Base-by-base conservation (phyloP, 2,888 invertebrate genomes). In the Sarcophaga variegata region DNA sequence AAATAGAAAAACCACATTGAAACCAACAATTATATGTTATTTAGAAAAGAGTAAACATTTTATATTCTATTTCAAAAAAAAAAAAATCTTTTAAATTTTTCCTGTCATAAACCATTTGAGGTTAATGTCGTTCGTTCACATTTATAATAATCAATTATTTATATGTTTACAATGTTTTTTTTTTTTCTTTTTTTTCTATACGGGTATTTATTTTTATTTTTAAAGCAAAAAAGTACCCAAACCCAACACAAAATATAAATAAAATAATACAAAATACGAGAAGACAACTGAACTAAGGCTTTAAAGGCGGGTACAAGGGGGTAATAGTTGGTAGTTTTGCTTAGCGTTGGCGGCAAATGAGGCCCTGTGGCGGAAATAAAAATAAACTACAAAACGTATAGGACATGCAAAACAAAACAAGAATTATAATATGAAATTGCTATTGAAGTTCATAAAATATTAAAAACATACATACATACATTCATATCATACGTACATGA, bases 111-210 rank as follows among this genome's bases (percentile, higher is more conserved):
- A 74, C 62, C 54, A 12, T 74, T 71, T 87, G 81, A 90, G 91
- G 92, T 91, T 89, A 92, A 87, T 91, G 74, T 64, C 85, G 92
- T 92, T 91, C 91, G 89, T 91, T 91, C 90, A 90, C 91, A 83
- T 88, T 81, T 67, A 8, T 37, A 72, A 12, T 76, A 83, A 85
- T 81, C 59, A 85, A 85, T 83, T 87, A 79, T 83, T 87, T 79
- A 87, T 66, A 67, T 37, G 37, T 37, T 37, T 37, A 37, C 67
- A 62, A 75, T 71, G 72, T n/a, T 70, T 75, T 81, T 78, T 75
- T 22, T 45, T 70, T 82, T 12, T 62, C 25, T 6, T 37, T 62
- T 22, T 22, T 62, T 60, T 79, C 25, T n/a, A 14, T 54, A 17
- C 54, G 5, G 59, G n/a, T 76, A 81, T 79, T 76, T 79, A 81